Base-by-base conservation (phyloP, 2,113 vertebrate species). In the Sapajus apella region DNA sequence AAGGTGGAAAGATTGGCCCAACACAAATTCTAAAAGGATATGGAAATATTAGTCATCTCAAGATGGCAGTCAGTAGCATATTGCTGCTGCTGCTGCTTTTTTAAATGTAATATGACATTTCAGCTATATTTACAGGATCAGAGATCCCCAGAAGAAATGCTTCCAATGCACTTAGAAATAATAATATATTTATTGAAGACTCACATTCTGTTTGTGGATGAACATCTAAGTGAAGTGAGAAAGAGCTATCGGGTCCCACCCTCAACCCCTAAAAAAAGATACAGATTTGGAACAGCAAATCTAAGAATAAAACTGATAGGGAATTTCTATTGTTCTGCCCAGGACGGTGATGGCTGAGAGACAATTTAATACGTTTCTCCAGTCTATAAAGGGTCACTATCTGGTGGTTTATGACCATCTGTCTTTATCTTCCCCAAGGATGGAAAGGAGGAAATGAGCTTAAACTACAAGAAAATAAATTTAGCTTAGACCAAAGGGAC, bases 401-500 rank as follows among this genome's bases (percentile, higher is more conserved):
- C 84, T 79, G 16, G 45, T 90, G 91, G 47, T 92, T 95, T 91
- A 81, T 61, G 40, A 70, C 56, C 89, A 93, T 91, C 96, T 97
- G 95, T 77, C 80, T 84, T 81, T 93, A 94, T 35, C 75, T 66
- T 96, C 64, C 50, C 80, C 25, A 77, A 96, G 84, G 64, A 95
- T 56, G 7, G 70, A 91, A 95, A 90, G 83, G 80, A 94, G 80
- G 76, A 97, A 96, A 92, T 87, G 56, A 90, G 32, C 37, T 95
- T 84, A 93, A 95, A 94, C 47, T 93, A 17, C 32, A 91, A 21
- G 40, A 87, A 97, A 92, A 86, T 87, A 92, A 90, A 95, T 85
- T 91, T 91, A 94, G 23, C 17, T 88, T 84, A 94, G n/a, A 68
- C 75, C 47, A 90, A 84, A 94, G 52, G 56, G 83, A 91, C 43